A percentile compares a stretch with the other conserved stretches of the same genome.
These are phyloP conservation scores for Sarcoramphus papa DNA, from an alignment of 2,797 vertebrate genomes.

Conservation along the genomic window DNA sequence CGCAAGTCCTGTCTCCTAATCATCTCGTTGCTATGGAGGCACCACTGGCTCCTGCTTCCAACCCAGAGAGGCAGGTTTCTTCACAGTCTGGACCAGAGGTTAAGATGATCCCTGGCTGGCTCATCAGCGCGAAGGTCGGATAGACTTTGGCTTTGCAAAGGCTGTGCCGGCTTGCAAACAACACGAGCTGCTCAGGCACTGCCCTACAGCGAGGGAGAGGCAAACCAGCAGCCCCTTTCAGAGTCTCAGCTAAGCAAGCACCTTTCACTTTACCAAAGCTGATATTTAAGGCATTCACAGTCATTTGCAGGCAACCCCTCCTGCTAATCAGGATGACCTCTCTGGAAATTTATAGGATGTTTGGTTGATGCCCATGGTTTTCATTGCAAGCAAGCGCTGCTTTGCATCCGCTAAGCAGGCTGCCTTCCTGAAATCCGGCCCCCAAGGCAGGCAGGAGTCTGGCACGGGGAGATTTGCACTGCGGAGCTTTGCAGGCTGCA, in stretches of 20 bases:
- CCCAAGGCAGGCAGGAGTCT: not conserved
- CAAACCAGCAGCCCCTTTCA: fast-evolving
- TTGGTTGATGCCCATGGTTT: not conserved
- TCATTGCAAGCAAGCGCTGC: not conserved
- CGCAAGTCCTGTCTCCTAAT: not conserved
- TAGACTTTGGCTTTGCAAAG: not conserved
- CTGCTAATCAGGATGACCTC: not conserved
- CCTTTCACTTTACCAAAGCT: not conserved
- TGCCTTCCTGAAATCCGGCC: not conserved
- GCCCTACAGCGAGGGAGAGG: not conserved
- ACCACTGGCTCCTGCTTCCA: slow-evolving; percentile 17
- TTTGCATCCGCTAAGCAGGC: not conserved
- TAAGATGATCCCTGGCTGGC: not conserved
- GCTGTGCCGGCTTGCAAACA: not conserved
- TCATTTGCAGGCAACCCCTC: not conserved
- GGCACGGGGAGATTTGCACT: not conserved
- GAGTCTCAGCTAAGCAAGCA: not conserved
- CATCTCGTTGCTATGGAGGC: slow-evolving; percentile 39
- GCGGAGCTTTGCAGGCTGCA: not conserved
- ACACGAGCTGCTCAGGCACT: not conserved
- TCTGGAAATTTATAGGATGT: not conserved
- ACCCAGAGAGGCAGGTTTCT: not conserved
- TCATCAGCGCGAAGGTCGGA: not conserved
- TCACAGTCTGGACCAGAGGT: not conserved
- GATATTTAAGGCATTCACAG: not conserved